phyloP scores from a whole-genome alignment of 2,113 vertebrate genomes.

The Chloebia gouldiae region DNA sequence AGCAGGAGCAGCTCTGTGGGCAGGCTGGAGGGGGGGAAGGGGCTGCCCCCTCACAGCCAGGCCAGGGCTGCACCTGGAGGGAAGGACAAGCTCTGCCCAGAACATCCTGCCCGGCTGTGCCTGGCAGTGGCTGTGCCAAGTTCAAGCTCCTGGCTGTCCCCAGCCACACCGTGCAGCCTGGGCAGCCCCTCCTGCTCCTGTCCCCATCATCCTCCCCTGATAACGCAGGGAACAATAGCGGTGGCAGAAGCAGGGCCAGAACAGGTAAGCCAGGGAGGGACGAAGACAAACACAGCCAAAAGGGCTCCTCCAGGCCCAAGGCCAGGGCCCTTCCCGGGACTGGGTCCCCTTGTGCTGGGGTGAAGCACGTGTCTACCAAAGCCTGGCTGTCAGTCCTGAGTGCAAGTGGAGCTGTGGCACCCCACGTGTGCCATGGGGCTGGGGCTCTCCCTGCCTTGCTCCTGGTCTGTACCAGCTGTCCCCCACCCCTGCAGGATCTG shows the following conservation, averaged over 20 bases:
- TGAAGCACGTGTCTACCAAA: neutral
- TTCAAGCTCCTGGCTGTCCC: neutral
- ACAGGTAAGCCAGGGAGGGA: neutral
- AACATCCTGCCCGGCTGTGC: neutral
- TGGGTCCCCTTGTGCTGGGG: neutral
- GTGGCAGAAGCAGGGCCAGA: neutral
- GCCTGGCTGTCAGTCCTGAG: neutral
- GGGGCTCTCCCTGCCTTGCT: neutral
- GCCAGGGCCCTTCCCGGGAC: constrained; percentile 3
- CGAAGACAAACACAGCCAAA: neutral
- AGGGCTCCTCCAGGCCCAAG: neutral
- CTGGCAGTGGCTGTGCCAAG: rapidly evolving
- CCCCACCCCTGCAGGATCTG: rapidly evolving
- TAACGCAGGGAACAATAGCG: neutral
- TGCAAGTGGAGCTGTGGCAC: neutral
- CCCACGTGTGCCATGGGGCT: rapidly evolving
- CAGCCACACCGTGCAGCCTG: neutral
- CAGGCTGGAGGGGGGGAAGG: neutral
- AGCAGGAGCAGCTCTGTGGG: neutral
- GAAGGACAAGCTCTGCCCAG: neutral
- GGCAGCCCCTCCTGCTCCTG: neutral
- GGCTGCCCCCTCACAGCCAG: neutral
- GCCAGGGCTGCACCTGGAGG: neutral
- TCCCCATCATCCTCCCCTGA: neutral
- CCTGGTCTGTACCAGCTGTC: rapidly evolving